These are phyloP conservation scores for Gulo gulo DNA, from an alignment of 2,113 vertebrate genomes.

Conservation along the genomic window DNA sequence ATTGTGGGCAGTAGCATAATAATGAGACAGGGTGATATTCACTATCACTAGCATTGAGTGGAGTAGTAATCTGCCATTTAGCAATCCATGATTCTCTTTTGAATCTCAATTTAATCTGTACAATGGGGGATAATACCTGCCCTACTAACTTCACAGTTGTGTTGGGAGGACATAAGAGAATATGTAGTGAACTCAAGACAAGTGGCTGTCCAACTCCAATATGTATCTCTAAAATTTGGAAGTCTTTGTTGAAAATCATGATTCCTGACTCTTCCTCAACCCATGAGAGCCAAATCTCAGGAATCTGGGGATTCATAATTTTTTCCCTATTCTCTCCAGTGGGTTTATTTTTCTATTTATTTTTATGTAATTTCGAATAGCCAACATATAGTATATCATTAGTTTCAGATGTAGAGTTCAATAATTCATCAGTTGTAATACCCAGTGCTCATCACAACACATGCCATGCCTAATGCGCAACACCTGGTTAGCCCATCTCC, in stretches of 20 bases:
- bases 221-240: background rate
- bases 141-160: background rate
- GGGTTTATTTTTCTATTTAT: background rate
- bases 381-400: background rate
- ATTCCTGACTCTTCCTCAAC: background rate
- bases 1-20: background rate
- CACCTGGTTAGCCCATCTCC: background rate
- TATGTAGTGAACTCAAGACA: background rate
- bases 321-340: background rate
- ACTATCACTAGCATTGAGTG: background rate
- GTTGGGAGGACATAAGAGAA: background rate
- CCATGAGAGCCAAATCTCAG: background rate
- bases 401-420: background rate
- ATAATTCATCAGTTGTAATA: background rate
- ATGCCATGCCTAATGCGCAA: too few species aligned
- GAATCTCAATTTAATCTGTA: background rate
- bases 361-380: background rate
- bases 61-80: background rate
- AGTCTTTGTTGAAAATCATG: background rate
- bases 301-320: background rate
- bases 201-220: background rate
- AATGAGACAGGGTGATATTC: background rate
- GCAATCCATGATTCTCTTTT: background rate
- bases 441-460: background rate
- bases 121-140: background rate